phyloP scores from a whole-genome alignment of 2,797 vertebrate genomes.

The Microctenopoma steveboyesi region DNA sequence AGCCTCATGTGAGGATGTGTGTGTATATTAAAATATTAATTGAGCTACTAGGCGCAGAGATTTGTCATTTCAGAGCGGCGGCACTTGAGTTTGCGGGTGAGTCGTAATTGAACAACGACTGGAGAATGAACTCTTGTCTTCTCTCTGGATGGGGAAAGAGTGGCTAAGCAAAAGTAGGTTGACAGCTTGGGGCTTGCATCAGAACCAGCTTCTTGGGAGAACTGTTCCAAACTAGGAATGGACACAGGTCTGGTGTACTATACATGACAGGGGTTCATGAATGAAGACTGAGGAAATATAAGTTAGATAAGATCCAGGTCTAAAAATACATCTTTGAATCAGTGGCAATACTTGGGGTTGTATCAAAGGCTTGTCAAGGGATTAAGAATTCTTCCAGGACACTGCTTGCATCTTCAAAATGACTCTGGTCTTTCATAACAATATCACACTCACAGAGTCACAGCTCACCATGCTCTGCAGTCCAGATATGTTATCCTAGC shows the following conservation, averaged over 20 bases:
- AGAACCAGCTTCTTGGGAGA: slow-evolving; percentile 73
- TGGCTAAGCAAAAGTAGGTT: slow-evolving; percentile 83
- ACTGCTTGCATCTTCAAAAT: slow-evolving; percentile 68
- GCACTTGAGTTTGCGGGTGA: slow-evolving; percentile 45
- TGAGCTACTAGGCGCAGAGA: slow-evolving; percentile 62
- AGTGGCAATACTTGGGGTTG: slow-evolving; percentile 64
- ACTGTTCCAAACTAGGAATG: slow-evolving; percentile 17
- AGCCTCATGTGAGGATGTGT: slow-evolving; percentile 62
- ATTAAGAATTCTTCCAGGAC: slow-evolving; percentile 76
- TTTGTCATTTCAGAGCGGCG: slow-evolving; percentile 53
- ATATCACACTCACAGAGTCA: slow-evolving; percentile 69
- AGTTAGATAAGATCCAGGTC: slow-evolving; percentile 43
- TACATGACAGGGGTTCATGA: slow-evolving; percentile 41
- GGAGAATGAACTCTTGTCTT: slow-evolving; percentile 84
- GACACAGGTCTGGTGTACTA: slow-evolving; percentile 22
- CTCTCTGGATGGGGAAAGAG: slow-evolving; percentile 82
- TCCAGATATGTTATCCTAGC: slow-evolving; percentile 77
- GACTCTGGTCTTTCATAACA: slow-evolving; percentile 62
- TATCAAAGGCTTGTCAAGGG: slow-evolving; percentile 73
- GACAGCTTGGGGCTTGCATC: slow-evolving; percentile 76
- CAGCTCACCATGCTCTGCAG: slow-evolving; percentile 65
- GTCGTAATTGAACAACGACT: slow-evolving; percentile 84
- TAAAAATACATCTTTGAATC: slow-evolving; percentile 64
- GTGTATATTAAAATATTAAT: slow-evolving; percentile 76
- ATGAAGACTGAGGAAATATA: slow-evolving; percentile 58